Base-by-base conservation (phyloP, 2,888 invertebrate genomes). In the Polylopha cassiicola region DNA sequence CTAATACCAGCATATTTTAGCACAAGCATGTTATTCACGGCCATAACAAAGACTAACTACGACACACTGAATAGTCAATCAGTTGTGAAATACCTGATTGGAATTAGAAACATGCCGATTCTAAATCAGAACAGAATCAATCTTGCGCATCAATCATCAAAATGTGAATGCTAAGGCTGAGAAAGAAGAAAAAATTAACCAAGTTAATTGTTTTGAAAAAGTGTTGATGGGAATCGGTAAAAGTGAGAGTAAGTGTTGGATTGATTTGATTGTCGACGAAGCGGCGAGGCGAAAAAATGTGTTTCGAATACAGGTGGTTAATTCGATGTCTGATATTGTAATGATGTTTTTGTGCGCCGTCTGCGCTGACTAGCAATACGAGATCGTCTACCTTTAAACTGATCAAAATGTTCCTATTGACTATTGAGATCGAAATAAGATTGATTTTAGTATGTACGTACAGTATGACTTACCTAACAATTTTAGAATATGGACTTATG, bases 221-320 rank as follows among this genome's bases (percentile, higher is more conserved):
- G 8, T 17, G 21, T 21, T 11, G 45, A 41, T 53, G 48, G 53
- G 61, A 71, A 65, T 69, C 57, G 57, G 56, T 53, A 67, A 75
- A 70, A 74, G 73, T 60, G 57, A 73, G 58, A 68, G 72, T 72
- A 58, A 53, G 47, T 28, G 33, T 24, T 21, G 21, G 29, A 29
- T 34, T 34, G 39, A 28, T 34, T 29, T 18, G 20, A 21, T 34
- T 41, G 36, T 36, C 24, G 30, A 20, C n/a, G n/a, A n/a, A n/a
- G n/a, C 30, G 36, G 41, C 30, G 36, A 50, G 48, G 42, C 51
- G 44, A 51, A 34, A 32, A 46, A 54, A 56, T 50, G 50, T 55
- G 58, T 58, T 48, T 60, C 62, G 58, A 48, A 59, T 62, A 30
- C 16, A 20, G 41, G 30, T 36, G 34, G 23, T 41, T 34, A 34